Evolutionary conservation across 2,797 vertebrate genomes (phyloP), one percentile per base, ranked within the genome.

Genomic region (Odontamblyopus lacepedii): DNA sequence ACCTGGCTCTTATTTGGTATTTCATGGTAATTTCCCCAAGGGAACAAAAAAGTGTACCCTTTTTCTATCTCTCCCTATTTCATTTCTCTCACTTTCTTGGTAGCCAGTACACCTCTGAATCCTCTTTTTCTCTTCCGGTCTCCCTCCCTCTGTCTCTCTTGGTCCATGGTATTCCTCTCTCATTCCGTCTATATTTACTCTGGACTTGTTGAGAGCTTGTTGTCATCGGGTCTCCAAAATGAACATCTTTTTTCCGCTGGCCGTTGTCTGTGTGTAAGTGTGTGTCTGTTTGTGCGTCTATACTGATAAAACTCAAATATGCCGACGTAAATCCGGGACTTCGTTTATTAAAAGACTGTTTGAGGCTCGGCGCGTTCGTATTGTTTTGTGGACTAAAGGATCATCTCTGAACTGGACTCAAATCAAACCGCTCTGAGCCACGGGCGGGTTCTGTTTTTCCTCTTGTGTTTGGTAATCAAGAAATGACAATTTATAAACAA

Each of bases 191-290:
- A 94, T 95, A 94, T 94, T 94, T 94, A 94, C 80, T 29, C 90
- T 93, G 92, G 92, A 92, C 90, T 94, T 94, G 90, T 93, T 92
- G 83, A 82, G 87, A 48, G 90, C 92, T 91, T 92, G 92, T 93
- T 94, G 93, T 94, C 92, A 94, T 91, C 93, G 81, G 87, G 91
- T 92, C 90, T 93, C 90, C 90, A 94, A 95, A 94, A 93, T 94
- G 94, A 94, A 92, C 89, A 87, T 73, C 78, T 74, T 74, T 85
- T 91, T 93, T 83, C 44, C 44, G 13, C 44, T 48, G 44, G 44
- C 85, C 88, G 87, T 87, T 89, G 74, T 38, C 75, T 89, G 91
- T 91, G 85, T 82, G 77, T 38, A 53, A 89, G 84, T 90, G 85
- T 84, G 15, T 16, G 4, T 19, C 16, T 7, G 50, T 51, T 1